phyloP scores from a whole-genome alignment of 2,888 invertebrate genomes.

The Cetonia aurata region DNA sequence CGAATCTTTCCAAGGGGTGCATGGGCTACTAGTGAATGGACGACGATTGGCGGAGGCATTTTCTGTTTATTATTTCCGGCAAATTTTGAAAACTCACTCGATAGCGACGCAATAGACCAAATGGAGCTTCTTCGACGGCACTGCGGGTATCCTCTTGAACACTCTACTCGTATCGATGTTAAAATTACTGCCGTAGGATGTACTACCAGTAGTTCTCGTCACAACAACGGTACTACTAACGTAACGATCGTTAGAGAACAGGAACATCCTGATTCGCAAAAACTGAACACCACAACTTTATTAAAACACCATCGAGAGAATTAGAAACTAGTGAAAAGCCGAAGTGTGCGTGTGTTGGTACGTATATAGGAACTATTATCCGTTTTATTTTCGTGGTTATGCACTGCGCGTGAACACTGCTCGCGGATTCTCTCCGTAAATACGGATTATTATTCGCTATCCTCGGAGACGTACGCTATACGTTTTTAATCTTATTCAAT shows the following conservation, averaged over 20 bases:
- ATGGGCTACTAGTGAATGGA: conserved; percentile 60
- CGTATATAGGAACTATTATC: too few relatives aligned
- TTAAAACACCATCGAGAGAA: neutral
- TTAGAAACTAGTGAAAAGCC: neutral
- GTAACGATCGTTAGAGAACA: conserved; percentile 27
- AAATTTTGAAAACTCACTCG: too few relatives aligned
- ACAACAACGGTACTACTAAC: conserved; percentile 17
- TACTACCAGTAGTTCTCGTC: conserved; percentile 6
- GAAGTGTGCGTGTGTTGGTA: neutral
- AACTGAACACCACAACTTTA: conserved; percentile 8
- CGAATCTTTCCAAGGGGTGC: too few relatives aligned
- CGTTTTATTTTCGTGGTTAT: too few relatives aligned
- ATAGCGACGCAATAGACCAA: too few relatives aligned
- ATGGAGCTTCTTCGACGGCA: too few relatives aligned
- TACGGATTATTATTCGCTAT: too few relatives aligned
- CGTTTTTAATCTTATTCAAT: neutral
- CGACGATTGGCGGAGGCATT: conserved; percentile 54
- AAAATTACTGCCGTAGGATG: neutral
- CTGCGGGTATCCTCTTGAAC: too few relatives aligned
- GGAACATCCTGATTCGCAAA: conserved; percentile 33
- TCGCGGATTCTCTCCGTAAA: neutral
- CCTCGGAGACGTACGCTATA: neutral
- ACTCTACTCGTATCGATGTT: too few relatives aligned
- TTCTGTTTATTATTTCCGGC: too few relatives aligned
- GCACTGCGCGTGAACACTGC: too few relatives aligned